These are phyloP conservation scores for Casuarius casuarius DNA, from an alignment of 2,113 vertebrate species.

Conservation along the genomic window DNA sequence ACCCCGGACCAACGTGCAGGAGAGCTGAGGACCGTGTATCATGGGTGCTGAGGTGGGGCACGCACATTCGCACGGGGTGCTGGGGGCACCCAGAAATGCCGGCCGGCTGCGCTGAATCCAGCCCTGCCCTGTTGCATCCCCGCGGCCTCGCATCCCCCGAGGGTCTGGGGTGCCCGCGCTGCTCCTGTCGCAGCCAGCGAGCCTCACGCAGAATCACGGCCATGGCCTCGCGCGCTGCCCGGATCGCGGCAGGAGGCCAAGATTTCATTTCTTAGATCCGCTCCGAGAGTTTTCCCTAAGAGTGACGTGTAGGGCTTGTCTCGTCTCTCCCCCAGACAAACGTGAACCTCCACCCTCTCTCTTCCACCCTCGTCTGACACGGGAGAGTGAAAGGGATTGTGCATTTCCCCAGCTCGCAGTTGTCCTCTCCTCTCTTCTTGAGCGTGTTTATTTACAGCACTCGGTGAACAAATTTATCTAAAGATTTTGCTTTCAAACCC, in stretches of 20 bases:
- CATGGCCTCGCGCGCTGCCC: fast-evolving
- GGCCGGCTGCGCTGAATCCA: not conserved
- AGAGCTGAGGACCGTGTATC: fast-evolving
- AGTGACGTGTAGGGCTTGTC: fast-evolving
- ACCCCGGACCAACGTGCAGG: not conserved
- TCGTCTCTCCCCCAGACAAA: not conserved
- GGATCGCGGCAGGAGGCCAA: not conserved
- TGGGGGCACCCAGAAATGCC: not conserved
- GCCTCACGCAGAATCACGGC: fast-evolving
- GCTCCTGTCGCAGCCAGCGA: not conserved
- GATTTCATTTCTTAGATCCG: not conserved
- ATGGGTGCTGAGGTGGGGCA: not conserved
- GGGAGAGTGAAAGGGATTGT: fast-evolving
- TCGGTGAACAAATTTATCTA: not conserved
- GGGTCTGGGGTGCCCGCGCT: not conserved
- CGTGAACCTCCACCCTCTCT: fast-evolving
- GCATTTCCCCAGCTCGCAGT: not conserved
- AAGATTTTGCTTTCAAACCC: not conserved
- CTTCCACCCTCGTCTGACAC: not conserved
- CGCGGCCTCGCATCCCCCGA: not conserved
- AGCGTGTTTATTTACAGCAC: fast-evolving
- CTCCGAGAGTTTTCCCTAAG: not conserved
- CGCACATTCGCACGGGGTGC: fast-evolving
- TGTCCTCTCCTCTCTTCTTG: not conserved
- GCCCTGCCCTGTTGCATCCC: not conserved